Evolutionary conservation across 2,888 invertebrate genomes (phyloP).

Genomic region (Ceraclea dissimilis): DNA sequence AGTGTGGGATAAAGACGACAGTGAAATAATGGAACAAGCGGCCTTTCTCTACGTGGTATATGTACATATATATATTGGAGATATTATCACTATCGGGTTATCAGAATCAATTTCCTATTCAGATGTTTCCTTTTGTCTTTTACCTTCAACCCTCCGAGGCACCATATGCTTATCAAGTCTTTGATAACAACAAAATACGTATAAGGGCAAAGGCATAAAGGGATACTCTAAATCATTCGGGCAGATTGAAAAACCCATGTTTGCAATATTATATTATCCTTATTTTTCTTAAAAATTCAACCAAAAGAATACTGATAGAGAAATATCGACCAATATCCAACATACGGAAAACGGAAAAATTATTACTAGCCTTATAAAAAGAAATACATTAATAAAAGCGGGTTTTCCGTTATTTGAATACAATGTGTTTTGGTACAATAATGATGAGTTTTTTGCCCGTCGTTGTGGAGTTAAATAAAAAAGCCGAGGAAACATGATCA

Average conservation of each 20-base stretch:
- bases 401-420: no score
- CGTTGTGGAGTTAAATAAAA: no score
- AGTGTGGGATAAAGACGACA: no score
- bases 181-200: not conserved
- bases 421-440: no score
- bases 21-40: no score
- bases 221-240: slow-evolving; percentile 2
- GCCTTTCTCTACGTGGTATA: no score
- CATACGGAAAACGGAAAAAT: no score
- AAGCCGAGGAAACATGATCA: no score
- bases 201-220: slow-evolving; percentile 2
- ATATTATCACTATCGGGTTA: not conserved
- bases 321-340: no score
- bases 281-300: not conserved
- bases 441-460: no score
- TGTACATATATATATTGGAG: not conserved
- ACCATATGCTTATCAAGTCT: slow-evolving; percentile 4
- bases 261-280: not conserved
- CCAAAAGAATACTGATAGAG: not conserved
- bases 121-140: slow-evolving; percentile 4
- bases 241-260: slow-evolving; percentile 5
- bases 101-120: slow-evolving; percentile 1
- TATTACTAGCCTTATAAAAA: no score
- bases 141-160: not conserved
- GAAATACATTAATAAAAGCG: no score